Evolutionary conservation across 2,888 invertebrate species (phyloP).

Genomic region (Spisula subtruncata): DNA sequence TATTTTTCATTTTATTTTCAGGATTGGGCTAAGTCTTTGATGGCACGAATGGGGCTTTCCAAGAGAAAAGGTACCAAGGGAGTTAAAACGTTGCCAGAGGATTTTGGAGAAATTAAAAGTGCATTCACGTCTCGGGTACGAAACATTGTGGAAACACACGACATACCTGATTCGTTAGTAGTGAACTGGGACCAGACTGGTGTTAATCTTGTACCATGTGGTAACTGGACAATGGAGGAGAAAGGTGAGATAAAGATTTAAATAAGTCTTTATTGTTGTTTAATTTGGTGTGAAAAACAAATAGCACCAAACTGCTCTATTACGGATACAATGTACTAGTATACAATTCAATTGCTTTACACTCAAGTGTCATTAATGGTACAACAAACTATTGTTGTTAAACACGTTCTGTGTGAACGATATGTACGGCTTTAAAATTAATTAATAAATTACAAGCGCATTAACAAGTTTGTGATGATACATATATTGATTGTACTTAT

Average conservation of each 20-base stretch:
- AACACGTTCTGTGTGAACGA: no score
- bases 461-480: no score
- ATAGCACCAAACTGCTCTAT: no score
- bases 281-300: no score
- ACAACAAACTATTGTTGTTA: no score
- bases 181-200: conserved; percentile 42
- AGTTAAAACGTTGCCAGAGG: conserved; percentile 37
- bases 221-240: conserved; percentile 34
- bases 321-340: no score
- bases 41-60: conserved; percentile 35
- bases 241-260: background rate
- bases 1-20: background rate
- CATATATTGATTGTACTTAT: no score
- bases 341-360: no score
- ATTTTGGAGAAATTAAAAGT: conserved; percentile 36
- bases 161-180: background rate
- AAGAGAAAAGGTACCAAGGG: conserved; percentile 43
- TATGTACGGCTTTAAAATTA: no score
- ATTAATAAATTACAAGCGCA: no score
- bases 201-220: background rate
- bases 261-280: no score
- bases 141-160: background rate
- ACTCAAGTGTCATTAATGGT: no score
- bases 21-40: conserved; percentile 31
- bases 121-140: background rate